Conservation (phyloP, 2,113 vertebrate species). For the Hiodon alosoides region DNA sequence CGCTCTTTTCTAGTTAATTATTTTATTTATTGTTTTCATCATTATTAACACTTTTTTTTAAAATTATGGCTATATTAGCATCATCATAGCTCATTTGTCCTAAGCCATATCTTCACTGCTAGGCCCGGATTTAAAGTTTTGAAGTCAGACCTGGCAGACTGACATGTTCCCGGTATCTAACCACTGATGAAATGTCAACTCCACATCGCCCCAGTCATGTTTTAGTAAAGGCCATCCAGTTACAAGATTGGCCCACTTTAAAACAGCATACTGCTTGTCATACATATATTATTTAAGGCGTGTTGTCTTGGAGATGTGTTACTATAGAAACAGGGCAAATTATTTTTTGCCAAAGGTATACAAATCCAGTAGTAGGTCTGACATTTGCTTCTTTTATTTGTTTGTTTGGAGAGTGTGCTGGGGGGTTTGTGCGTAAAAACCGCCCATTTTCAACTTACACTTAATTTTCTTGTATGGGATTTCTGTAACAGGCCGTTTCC, state of each 20-base stretch:
- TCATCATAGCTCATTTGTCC: too few species aligned
- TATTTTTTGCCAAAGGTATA: neutral
- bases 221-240: neutral
- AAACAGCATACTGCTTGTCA: neutral
- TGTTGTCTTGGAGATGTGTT: neutral
- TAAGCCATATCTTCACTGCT: too few species aligned
- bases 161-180: too few species aligned
- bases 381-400: neutral
- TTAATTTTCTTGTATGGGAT: conserved; percentile 11
- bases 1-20: too few species aligned
- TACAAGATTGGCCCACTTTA: neutral
- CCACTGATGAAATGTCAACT: too few species aligned
- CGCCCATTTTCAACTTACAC: conserved; percentile 3
- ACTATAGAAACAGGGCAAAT: conserved; percentile 15
- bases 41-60: too few species aligned
- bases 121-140: too few species aligned
- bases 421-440: neutral
- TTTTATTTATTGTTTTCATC: too few species aligned
- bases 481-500: neutral
- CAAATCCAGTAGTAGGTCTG: neutral
- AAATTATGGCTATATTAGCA: too few species aligned
- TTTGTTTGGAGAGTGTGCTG: neutral
- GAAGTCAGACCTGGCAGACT: too few species aligned
- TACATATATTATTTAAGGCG: neutral
- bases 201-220: too few species aligned